Evolutionary conservation across 2,797 vertebrate species (phyloP), one percentile per base, ranked within the genome.

Genomic region (Amphiprion clarkii): DNA sequence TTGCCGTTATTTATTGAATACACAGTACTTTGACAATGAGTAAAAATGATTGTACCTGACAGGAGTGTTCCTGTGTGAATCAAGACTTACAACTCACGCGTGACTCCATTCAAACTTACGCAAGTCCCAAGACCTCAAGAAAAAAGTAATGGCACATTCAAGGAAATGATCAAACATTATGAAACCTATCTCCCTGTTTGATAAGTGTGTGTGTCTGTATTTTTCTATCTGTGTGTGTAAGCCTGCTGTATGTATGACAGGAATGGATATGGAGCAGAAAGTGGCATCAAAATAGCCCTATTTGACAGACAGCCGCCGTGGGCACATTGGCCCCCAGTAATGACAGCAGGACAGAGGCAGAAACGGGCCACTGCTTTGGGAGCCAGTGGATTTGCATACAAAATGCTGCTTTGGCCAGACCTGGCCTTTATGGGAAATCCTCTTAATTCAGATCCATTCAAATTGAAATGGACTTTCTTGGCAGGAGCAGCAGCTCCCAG

Each of bases 371-470:
- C 78, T 80, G 81, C 79, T 81, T 81, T 79, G 76, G 78, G 76
- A 88, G 92, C 86, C 88, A 88, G 79, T 91, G 85, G 91, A 94
- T 95, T 94, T 94, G 90, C 92, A 93, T 92, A 93, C 88, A 92
- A 91, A 94, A 92, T 91, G 82, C 89, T 87, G 90, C 90, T 92
- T 89, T 90, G 87, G 92, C 91, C 92, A 93, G 87, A 93, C 85
- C 90, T 93, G 88, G 86, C 87, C 88, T 93, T 93, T 90, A 90
- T 91, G 88, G 91, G 88, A 93, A 95, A 94, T 94, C 94, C 93
- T 94, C 93, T 95, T 95, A 94, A 94, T 95, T 95, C 90, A 90
- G 86, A 94, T 92, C 89, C 89, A 93, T 95, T 94, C 93, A 94
- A 94, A 95, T 93, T 93, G 89, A 95, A 94, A 94, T 94, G 87